These are phyloP conservation scores for Orchestes rusci DNA, from an alignment of 2,888 invertebrate species.

Conservation along the genomic window DNA sequence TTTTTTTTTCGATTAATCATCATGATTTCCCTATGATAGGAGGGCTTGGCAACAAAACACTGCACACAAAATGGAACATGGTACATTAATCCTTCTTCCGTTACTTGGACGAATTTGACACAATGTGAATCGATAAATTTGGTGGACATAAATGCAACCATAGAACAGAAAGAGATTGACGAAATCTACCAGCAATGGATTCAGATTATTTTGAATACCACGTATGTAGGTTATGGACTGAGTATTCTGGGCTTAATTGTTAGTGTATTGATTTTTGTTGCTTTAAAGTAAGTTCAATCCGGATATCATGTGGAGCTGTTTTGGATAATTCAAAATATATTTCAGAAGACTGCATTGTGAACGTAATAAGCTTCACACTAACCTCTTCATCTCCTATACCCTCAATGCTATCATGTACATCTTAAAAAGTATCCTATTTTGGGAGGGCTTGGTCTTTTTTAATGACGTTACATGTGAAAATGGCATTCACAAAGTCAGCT, in stretches of 20 bases:
- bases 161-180: constrained; percentile 8
- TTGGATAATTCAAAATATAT: no score
- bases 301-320: no score
- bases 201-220: no score
- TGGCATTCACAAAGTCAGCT: no score
- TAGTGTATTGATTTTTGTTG: constrained; percentile 47
- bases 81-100: constrained; percentile 39
- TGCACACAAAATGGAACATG: constrained; percentile 48
- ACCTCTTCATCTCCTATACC: constrained; percentile 59
- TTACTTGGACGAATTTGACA: constrained; percentile 47
- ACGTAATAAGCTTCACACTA: constrained; percentile 58
- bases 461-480: constrained; percentile 42
- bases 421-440: constrained; percentile 50
- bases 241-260: constrained; percentile 48
- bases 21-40: no score
- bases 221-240: constrained; percentile 50
- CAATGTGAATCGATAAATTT: constrained; percentile 37
- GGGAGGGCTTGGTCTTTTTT: constrained; percentile 46
- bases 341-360: constrained; percentile 57
- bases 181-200: constrained; percentile 44
- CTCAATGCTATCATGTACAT: constrained; percentile 53
- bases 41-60: constrained; percentile 41
- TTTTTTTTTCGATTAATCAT: no score
- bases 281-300: constrained; percentile 45
- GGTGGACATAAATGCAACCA: constrained; percentile 7